phyloP scores from a whole-genome alignment of 2,888 invertebrate species.

The Tipula vernalis region DNA sequence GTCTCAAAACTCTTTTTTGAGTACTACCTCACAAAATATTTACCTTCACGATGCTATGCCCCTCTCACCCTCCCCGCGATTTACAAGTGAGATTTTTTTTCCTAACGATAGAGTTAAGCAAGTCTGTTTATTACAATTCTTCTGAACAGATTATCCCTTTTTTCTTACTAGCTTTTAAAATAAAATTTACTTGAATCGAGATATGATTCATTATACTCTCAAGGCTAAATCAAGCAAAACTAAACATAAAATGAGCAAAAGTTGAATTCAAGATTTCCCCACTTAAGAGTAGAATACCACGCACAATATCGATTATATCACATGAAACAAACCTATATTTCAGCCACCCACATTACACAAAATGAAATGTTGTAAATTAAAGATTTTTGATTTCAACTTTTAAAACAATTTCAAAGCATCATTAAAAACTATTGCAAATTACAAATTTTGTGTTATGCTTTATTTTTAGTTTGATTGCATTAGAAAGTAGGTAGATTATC shows the following conservation, averaged over 20 bases:
- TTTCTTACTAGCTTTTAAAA: too few relatives aligned
- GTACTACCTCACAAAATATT: too few relatives aligned
- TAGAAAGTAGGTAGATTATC: conserved; percentile 4
- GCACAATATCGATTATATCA: neutral
- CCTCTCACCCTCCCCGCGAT: too few relatives aligned
- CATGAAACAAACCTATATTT: neutral
- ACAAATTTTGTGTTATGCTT: neutral
- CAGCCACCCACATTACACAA: neutral
- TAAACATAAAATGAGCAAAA: neutral
- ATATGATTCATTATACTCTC: neutral
- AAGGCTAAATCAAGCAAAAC: neutral
- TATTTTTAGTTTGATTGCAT: neutral
- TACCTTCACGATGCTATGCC: too few relatives aligned
- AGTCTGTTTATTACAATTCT: too few relatives aligned
- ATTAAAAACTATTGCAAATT: neutral
- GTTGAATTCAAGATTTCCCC: neutral
- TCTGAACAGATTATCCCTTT: too few relatives aligned
- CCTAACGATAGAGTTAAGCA: too few relatives aligned
- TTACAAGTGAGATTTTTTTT: too few relatives aligned
- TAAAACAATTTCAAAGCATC: neutral
- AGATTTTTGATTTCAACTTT: neutral
- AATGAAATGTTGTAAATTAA: neutral
- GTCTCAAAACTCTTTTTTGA: too few relatives aligned
- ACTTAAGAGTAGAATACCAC: neutral
- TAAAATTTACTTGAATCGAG: neutral